phyloP scores from a whole-genome alignment of 2,797 vertebrate species.

The Agapornis canus region DNA sequence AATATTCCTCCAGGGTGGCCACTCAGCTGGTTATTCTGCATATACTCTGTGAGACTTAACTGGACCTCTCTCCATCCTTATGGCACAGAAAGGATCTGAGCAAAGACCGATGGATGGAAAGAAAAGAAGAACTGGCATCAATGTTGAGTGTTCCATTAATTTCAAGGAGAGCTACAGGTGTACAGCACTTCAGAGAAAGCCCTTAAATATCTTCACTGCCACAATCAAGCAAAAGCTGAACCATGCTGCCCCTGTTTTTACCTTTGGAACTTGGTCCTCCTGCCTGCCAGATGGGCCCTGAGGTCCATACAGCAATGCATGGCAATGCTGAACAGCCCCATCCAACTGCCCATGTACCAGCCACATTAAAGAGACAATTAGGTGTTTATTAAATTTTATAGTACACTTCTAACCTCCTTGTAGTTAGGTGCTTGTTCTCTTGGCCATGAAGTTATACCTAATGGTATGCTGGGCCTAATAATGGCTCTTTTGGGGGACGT shows the following conservation, averaged over 20 bases:
- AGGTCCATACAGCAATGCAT: neutral
- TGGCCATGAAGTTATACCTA: neutral
- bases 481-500: neutral
- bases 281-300: neutral
- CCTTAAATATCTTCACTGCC: neutral
- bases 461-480: neutral
- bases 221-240: neutral
- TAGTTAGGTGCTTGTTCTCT: neutral
- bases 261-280: neutral
- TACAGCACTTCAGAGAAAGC: neutral
- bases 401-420: neutral
- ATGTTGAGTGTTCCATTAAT: neutral
- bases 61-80: neutral
- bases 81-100: neutral
- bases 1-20: conserved; percentile 17
- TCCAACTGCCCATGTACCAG: neutral
- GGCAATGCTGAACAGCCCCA: neutral
- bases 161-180: neutral
- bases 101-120: neutral
- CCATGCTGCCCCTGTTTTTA: neutral
- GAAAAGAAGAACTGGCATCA: neutral
- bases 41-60: neutral
- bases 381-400: neutral
- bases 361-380: neutral
- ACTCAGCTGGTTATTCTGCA: neutral